These are phyloP conservation scores for Anoura caudifer DNA, from an alignment of 2,113 vertebrate species.

Conservation along the genomic window DNA sequence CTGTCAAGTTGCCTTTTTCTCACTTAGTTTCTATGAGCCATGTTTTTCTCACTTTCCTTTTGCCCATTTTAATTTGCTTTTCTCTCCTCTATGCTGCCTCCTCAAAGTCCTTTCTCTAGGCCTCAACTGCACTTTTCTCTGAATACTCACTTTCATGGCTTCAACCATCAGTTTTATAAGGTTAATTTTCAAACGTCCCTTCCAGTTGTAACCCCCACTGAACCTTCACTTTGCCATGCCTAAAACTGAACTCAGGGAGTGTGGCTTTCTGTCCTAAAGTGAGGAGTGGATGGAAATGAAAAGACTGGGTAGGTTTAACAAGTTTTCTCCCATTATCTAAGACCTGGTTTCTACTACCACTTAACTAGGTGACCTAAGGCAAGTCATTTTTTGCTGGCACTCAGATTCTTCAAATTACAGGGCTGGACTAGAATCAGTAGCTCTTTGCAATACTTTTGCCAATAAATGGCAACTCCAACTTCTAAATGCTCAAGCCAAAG, in stretches of 20 bases:
- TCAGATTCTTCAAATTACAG: not conserved
- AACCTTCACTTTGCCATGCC: not conserved
- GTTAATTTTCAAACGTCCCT: not conserved
- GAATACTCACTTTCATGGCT: not conserved
- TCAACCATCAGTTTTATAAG: not conserved
- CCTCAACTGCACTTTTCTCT: not conserved
- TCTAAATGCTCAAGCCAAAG: not conserved
- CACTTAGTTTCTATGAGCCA: not conserved
- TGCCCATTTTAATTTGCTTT: not conserved
- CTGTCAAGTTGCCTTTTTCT: not conserved
- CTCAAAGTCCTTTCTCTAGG: not conserved
- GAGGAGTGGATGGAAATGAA: not conserved
- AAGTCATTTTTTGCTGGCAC: not conserved
- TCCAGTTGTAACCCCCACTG: not conserved
- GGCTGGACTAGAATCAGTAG: not conserved
- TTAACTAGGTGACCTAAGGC: not conserved
- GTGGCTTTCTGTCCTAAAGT: not conserved
- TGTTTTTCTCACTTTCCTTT: not conserved
- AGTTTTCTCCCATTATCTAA: too few relatives aligned
- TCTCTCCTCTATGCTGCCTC: not conserved
- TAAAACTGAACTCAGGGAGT: not conserved
- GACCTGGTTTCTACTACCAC: not conserved
- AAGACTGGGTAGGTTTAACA: not conserved
- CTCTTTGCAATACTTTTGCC: not conserved
- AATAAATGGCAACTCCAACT: slow-evolving; percentile 21